Evolutionary conservation across 2,113 vertebrate genomes (phyloP), one percentile per base, ranked within the genome.

Genomic region (Rhadina sibilatrix): DNA sequence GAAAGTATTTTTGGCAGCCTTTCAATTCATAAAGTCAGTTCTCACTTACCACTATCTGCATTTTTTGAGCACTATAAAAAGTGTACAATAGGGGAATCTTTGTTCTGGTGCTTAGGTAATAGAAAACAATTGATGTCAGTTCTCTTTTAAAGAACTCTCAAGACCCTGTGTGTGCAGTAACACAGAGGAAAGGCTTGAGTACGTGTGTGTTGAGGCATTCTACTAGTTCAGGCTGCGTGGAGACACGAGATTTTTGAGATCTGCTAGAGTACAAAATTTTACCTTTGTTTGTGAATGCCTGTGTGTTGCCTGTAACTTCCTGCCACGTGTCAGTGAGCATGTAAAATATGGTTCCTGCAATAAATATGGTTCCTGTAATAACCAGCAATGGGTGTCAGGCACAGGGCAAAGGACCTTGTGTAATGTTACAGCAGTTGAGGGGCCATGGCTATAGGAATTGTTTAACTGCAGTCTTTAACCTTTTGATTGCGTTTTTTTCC

Each of bases 131-230:
- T 77, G 31, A 47, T 54, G 47, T 46, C 19, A 20, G 27, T n/a
- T 61, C 7, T 82, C 28, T 71, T 87, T 72, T 33, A 47, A 87
- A 93, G 57, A 60, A 5, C 21, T 79, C 21, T 74, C 16, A 44
- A 53, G 66, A 30, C 11, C 11, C 23, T 27, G 10, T 63, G 46
- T 61, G 12, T 59, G 50, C 27, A 54, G 46, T 61, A 52, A 50
- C 3, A 5, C 4, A 35, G 44, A n/a, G 9, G 12, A 50, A 75
- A 49, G 11, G 8, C 74, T 83, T 60, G 49, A 52, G 12, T 46
- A 9, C 0, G 0, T 17, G 19, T 9, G 1, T 53, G 66, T 57
- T 74, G 53, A 74, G 53, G 46, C 25, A 38, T 25, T 87, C 12
- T 30, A 3, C 14, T 52, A 72, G 19, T 46, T 66, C 24, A 16